These are phyloP conservation scores for Xerus rutilus DNA, from an alignment of 2,797 vertebrate genomes.

Conservation along the genomic window DNA sequence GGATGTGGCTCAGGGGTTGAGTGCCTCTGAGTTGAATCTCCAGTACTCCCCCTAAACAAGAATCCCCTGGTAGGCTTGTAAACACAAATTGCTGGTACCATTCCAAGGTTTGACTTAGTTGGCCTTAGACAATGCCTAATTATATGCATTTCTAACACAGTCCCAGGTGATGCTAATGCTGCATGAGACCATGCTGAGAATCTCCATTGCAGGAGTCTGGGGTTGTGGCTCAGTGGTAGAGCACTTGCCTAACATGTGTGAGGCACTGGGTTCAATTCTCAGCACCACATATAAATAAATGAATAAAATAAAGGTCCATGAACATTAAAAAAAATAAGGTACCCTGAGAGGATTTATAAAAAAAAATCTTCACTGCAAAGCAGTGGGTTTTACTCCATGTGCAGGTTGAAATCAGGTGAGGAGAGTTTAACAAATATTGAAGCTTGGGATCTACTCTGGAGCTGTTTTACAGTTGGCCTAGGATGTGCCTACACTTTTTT, in stretches of 20 bases:
- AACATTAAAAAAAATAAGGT: too few relatives aligned
- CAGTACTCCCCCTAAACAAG: too few relatives aligned
- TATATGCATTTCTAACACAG: not conserved
- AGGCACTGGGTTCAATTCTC: too few relatives aligned
- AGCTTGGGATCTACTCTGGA: not conserved
- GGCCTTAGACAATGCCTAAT: not conserved
- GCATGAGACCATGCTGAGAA: not conserved
- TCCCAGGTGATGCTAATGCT: not conserved
- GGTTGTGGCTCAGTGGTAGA: too few relatives aligned
- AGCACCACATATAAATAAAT: too few relatives aligned
- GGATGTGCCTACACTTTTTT: not conserved
- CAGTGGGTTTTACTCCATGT: not conserved
- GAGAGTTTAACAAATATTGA: not conserved
- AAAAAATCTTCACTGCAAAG: too few relatives aligned
- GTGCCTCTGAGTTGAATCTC: too few relatives aligned
- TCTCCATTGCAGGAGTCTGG: too few relatives aligned
- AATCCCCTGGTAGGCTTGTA: not conserved
- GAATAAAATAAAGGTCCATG: too few relatives aligned
- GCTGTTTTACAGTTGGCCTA: not conserved
- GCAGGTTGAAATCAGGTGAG: not conserved
- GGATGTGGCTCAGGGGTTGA: too few relatives aligned
- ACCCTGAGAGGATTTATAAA: too few relatives aligned
- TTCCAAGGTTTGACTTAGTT: not conserved
- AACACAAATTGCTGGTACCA: not conserved
- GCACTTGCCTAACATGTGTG: too few relatives aligned